phyloP scores from a whole-genome alignment of 2,797 vertebrate species.

The Capromys pilorides region DNA sequence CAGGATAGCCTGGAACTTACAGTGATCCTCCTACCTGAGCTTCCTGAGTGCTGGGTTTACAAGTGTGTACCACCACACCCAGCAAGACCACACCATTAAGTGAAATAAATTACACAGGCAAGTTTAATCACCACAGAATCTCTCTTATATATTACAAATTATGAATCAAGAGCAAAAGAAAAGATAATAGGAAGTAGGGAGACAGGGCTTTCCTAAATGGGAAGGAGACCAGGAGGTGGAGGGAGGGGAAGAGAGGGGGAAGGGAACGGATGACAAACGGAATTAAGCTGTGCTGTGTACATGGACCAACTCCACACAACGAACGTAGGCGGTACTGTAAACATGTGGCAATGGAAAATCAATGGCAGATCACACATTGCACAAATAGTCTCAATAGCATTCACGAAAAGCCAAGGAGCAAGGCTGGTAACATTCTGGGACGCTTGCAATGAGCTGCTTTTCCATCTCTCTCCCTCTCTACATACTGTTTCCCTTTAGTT shows the following conservation, averaged over 20 bases:
- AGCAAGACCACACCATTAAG: neutral
- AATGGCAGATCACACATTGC: neutral
- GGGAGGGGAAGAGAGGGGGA: neutral
- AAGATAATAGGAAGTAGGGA: neutral
- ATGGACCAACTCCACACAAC: neutral
- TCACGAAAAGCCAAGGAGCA: neutral
- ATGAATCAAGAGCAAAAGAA: neutral
- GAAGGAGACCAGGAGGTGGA: neutral
- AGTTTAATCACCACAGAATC: neutral
- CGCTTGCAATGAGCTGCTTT: neutral
- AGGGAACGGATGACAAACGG: too few relatives aligned
- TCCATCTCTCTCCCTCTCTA: neutral
- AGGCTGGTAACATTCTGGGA: neutral
- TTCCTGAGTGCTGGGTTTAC: too few relatives aligned
- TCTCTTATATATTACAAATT: neutral
- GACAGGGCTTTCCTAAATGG: neutral
- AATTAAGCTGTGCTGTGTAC: neutral
- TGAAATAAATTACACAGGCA: neutral
- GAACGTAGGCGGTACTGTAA: neutral
- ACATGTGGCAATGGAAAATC: neutral
- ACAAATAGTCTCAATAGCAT: constrained; percentile 46
- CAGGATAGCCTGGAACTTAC: too few relatives aligned
- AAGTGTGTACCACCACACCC: too few relatives aligned
- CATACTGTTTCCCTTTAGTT: neutral
- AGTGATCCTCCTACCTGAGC: too few relatives aligned